Conservation (phyloP, 2,113 vertebrate genomes). For the Chaetodon auriga region DNA sequence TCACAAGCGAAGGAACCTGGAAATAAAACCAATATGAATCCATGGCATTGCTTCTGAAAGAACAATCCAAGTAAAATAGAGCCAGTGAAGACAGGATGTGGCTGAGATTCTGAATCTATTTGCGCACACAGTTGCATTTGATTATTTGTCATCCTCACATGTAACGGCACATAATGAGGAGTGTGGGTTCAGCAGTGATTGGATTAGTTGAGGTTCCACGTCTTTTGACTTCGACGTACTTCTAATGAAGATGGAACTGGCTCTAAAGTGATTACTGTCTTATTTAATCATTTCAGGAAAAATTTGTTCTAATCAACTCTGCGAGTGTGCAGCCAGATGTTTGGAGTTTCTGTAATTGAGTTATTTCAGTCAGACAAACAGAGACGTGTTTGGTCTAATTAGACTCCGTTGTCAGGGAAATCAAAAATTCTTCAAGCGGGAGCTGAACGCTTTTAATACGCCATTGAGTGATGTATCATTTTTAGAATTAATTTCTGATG, state of each 20-base stretch:
- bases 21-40: conserved; percentile 46
- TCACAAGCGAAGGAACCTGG: conserved; percentile 33
- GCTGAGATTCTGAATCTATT: conserved; percentile 29
- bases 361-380: conserved; percentile 81
- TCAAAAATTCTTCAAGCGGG: conserved; percentile 68
- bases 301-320: conserved; percentile 72
- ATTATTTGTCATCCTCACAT: conserved; percentile 57
- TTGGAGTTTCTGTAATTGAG: conserved; percentile 81
- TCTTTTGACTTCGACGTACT: conserved; percentile 61
- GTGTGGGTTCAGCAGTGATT: conserved; percentile 61
- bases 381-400: conserved; percentile 78
- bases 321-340: conserved; percentile 76
- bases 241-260: conserved; percentile 62
- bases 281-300: conserved; percentile 75
- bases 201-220: conserved; percentile 64
- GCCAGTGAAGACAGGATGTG: conserved; percentile 2
- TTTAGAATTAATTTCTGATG: conserved; percentile 78
- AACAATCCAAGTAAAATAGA: conserved; percentile 26
- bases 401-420: conserved; percentile 75
- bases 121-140: conserved; percentile 38
- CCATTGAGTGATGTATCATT: conserved; percentile 76
- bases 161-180: conserved; percentile 47
- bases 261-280: conserved; percentile 76
- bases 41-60: conserved; percentile 26
- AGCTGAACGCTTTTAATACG: conserved; percentile 72